Evolutionary conservation across 2,888 invertebrate species (phyloP), one percentile per base, ranked within the genome.

Genomic region (Cheilosia impressa): DNA sequence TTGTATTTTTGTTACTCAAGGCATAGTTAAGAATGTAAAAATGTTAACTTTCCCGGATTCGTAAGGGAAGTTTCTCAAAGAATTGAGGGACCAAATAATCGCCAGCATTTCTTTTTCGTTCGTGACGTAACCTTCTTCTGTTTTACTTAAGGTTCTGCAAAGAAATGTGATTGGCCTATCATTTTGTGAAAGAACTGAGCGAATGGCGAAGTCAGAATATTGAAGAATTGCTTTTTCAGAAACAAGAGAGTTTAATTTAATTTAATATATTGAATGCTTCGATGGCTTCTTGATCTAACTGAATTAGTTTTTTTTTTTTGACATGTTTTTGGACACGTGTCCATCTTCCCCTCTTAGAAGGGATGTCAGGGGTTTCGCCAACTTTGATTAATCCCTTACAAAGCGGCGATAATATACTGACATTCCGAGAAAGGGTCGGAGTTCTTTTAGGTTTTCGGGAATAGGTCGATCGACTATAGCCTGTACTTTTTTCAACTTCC

Each of bases 51-150:
- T 45, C 45, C 45, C 17, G 45, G 87, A 75, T 3, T 76, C 83
- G 50, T 83, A 83, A 5, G 80, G 69, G 45, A 50, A 84, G 72
- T 81, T 31, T 50, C 22, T 85, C 81, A 57, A 1, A 77, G 31
- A 43, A 68, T 83, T 52, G 72, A 31, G 31, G 31, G 31, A 31
- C 38, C 6, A 83, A 17, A 9, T 75, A 19, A 78, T 87, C 6
- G 75, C 71, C 1, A 83, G 41, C 75, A 82, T 82, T 27, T 87
- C 72, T 52, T 82, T 82, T 52, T 82, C 75, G 19, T 82, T 82
- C 0, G 75, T 38, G 3, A 2, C 19, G 75, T 87, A 87, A 13
- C 27, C 19, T 19, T 19, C 19, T 66, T 87, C 87, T n/a, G 80
- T 57, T 57, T 77, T 79, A 22, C 24, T 83, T n/a, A 87, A 17